Conservation (phyloP, 2,888 invertebrate genomes). For the Hyalella azteca region DNA sequence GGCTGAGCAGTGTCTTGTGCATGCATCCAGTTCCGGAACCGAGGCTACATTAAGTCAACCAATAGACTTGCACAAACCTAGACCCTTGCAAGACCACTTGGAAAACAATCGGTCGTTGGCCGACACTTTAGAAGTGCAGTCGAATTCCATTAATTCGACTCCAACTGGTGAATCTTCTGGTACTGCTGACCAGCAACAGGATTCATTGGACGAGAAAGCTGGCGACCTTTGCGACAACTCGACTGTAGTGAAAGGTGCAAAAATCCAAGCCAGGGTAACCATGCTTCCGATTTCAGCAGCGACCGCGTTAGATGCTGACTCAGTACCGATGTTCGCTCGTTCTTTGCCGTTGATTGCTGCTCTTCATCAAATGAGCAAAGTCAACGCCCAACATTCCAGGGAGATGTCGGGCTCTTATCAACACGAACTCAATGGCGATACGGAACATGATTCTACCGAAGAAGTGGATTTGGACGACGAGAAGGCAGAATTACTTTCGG, state of each 20-base stretch:
- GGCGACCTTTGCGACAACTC: neutral
- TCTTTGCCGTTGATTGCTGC: slow-evolving; percentile 18
- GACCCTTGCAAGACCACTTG: neutral
- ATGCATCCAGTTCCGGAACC: neutral
- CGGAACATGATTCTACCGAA: neutral
- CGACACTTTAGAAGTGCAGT: neutral
- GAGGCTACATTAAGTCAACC: neutral
- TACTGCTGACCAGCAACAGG: neutral
- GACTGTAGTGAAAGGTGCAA: neutral
- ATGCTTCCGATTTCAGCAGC: neutral
- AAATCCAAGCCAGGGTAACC: slow-evolving; percentile 18
- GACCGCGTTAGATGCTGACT: neutral
- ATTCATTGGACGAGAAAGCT: neutral
- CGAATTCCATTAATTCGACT: neutral
- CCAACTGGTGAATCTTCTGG: neutral
- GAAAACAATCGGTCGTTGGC: neutral
- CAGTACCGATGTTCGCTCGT: slow-evolving; percentile 11
- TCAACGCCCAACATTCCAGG: neutral
- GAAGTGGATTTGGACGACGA: neutral
- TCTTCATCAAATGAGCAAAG: slow-evolving; percentile 12
- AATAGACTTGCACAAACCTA: neutral
- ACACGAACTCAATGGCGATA: neutral
- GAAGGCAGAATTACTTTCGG: neutral
- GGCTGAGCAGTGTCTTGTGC: slow-evolving; percentile 15
- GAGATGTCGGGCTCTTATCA: neutral